Conservation (phyloP, 35 echinoderm and acorn worm species). For the Heliocidaris tuberculata region DNA sequence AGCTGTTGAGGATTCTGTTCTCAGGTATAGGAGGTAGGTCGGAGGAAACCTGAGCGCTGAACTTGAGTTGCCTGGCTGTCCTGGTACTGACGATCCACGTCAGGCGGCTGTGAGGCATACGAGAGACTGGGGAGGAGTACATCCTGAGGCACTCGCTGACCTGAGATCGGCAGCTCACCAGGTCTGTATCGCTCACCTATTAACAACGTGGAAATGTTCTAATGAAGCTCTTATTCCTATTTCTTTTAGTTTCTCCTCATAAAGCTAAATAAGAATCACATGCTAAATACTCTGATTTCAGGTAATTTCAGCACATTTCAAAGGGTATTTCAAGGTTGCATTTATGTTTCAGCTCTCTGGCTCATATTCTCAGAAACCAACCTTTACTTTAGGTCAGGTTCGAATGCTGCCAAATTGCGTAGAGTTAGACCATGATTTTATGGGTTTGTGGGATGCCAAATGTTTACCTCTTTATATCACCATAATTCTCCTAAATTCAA, state of each 20-base stretch:
- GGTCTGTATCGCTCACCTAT: slow-evolving; percentile 55
- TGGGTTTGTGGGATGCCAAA: too few species aligned
- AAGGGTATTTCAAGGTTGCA: too few species aligned
- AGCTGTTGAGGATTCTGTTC: slow-evolving; percentile 35
- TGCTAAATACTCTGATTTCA: too few species aligned
- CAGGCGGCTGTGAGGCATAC: slow-evolving; percentile 53
- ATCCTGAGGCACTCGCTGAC: slow-evolving; percentile 56
- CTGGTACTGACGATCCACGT: slow-evolving; percentile 61
- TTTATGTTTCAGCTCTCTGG: too few species aligned
- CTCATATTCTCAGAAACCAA: too few species aligned
- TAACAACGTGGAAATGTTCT: not conserved
- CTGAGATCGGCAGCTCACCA: slow-evolving; percentile 52
- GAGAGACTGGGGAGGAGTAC: slow-evolving; percentile 62
- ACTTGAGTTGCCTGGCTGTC: slow-evolving; percentile 63
- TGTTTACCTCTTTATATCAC: too few species aligned
- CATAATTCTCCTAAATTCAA: too few species aligned
- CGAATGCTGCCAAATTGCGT: too few species aligned
- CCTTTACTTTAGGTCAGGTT: too few species aligned
- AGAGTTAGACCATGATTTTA: too few species aligned
- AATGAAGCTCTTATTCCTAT: not conserved
- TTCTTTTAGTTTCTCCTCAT: not conserved
- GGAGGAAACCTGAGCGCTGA: slow-evolving; percentile 63
- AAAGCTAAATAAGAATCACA: too few species aligned
- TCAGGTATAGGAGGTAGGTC: slow-evolving; percentile 61
- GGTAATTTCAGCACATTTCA: too few species aligned